Percentiles rank a stretch among this genome's conserved stretches.
Conservation (phyloP, 2,113 vertebrate genomes). For the Columba livia region DNA sequence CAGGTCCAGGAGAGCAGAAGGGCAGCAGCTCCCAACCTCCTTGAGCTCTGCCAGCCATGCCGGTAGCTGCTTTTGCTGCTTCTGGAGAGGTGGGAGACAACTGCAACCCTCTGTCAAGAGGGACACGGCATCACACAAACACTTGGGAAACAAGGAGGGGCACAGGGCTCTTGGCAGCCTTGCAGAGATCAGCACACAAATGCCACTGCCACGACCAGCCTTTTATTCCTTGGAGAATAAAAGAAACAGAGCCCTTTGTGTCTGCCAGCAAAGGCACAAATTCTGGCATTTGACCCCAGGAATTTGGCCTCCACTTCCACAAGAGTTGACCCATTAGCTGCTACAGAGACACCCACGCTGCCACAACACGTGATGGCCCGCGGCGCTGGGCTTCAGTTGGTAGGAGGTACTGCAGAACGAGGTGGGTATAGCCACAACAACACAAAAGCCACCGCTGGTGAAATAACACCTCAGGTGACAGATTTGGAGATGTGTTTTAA, state of each 20-base stretch:
- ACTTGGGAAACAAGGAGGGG: background rate
- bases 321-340: background rate
- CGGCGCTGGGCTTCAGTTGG: background rate
- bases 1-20: background rate
- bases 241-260: constrained; percentile 56
- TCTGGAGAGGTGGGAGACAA: background rate
- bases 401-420: background rate
- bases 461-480: background rate
- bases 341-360: constrained; percentile 4
- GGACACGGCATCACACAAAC: background rate
- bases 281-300: constrained; percentile 34
- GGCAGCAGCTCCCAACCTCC: background rate
- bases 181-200: constrained; percentile 30
- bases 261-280: constrained; percentile 25
- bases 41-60: background rate
- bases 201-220: background rate
- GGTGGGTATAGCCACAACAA: background rate
- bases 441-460: background rate
- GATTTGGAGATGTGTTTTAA: background rate
- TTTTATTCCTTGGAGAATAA: constrained; percentile 30
- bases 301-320: constrained; percentile 52
- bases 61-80: background rate
- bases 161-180: background rate
- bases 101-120: background rate
- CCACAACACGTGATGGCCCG: background rate